Conservation (phyloP, 1,140 invertebrate genomes). For the Druon quercuslanigerum region DNA sequence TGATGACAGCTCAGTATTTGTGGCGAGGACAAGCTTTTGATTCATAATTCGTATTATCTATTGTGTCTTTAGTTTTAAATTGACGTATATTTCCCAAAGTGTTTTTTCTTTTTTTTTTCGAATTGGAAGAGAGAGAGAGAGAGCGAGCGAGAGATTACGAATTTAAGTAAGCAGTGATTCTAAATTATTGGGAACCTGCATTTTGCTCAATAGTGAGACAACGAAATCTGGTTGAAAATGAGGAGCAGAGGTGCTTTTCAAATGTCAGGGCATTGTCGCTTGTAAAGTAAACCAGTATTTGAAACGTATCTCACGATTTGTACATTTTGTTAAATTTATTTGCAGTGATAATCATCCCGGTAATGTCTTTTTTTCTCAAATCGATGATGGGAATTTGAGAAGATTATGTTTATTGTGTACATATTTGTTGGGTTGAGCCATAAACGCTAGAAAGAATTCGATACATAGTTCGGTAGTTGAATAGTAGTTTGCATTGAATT, state of each 20-base stretch:
- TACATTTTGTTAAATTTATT: too few species aligned
- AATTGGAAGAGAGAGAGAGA: background rate
- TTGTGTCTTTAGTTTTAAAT: constrained; percentile 48
- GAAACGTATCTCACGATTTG: background rate
- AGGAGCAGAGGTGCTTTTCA: background rate
- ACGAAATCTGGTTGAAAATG: background rate
- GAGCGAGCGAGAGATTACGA: constrained; percentile 17
- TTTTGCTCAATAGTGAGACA: background rate
- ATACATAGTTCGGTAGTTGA: constrained; percentile 19
- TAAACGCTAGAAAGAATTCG: constrained; percentile 8
- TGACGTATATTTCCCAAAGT: constrained; percentile 15
- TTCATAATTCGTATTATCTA: constrained; percentile 27
- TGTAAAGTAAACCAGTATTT: background rate
- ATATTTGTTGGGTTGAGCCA: constrained; percentile 3
- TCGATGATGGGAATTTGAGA: too few species aligned
- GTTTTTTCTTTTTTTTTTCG: constrained; percentile 22
- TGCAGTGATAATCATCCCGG: too few species aligned
- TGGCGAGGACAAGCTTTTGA: constrained; percentile 29
- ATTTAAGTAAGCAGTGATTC: constrained; percentile 25
- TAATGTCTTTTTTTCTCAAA: background rate
- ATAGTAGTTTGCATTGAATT: background rate
- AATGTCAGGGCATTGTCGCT: background rate
- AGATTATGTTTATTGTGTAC: too few species aligned
- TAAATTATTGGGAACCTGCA: background rate
- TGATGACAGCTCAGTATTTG: constrained; percentile 37